Base-by-base conservation (phyloP, 2,797 vertebrate species). In the Erethizon dorsatum region DNA sequence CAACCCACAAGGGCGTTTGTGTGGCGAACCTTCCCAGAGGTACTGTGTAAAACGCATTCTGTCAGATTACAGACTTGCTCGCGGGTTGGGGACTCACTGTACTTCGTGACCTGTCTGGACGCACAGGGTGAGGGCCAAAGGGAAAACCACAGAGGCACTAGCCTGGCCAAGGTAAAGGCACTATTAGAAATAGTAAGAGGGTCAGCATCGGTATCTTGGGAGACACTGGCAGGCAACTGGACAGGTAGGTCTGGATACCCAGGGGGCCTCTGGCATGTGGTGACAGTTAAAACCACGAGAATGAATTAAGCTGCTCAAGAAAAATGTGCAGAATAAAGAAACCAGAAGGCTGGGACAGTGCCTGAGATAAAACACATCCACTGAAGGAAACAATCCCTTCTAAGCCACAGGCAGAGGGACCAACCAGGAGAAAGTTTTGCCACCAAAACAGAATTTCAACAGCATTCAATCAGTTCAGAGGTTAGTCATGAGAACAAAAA, bases 1-100 rank as follows among this genome's bases (percentile, higher is more conserved):
- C 0, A 2, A 26, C 45, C 5, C 6, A 75, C 6, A 6, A 47
- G 45, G 12, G 45, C 24, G 4, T 14, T 14, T 6, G 2, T 2
- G 1, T 20, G 14, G 10, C 6, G 14, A 47, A 77, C 26, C 15
- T 50, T 17, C 73, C 13, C 45, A 17, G 73, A 45, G 31, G 45
- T 8, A 50, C 73, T 17, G 24, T 13, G 47, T 7, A 47, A 50
- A 26, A 28, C 45, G 14, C 45, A 28, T 24, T 28, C 26, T 14
- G 6, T 7, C 12, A 6, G 45, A 8, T 50, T 6, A 8, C 45
- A 47, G 26, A 15, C 12, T 50, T 3, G 2, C 13, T 77, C 13
- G 2, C 1, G 2, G 47, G 45, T 28, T 13, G 4, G 73, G 24
- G 45, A 47, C 45, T 75, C 24, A 47, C 71, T 47, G 2, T 10